Conservation (phyloP, 2,113 vertebrate species). For the Campylorhamphus procurvoides region DNA sequence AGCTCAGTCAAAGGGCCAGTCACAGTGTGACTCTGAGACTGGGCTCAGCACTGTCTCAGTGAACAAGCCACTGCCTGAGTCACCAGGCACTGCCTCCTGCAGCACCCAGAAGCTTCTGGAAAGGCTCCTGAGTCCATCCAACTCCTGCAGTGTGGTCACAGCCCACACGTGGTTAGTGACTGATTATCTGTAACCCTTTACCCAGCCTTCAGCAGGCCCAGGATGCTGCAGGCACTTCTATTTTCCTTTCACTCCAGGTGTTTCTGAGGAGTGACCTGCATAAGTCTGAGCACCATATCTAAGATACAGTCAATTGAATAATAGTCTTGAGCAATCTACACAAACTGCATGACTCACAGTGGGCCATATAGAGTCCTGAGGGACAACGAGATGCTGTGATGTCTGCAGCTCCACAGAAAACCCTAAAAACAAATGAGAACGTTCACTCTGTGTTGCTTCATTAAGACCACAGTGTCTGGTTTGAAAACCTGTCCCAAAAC, state of each 20-base stretch:
- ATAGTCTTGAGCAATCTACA: background rate
- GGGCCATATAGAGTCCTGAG: background rate
- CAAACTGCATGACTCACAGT: background rate
- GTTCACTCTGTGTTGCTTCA: background rate
- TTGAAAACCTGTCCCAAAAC: background rate
- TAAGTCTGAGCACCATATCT: background rate
- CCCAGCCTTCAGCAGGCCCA: background rate
- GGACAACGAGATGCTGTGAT: background rate
- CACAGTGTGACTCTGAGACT: background rate
- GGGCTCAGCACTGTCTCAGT: background rate
- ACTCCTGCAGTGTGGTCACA: background rate
- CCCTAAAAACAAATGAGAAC: background rate
- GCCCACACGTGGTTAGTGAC: background rate
- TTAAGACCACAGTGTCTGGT: background rate
- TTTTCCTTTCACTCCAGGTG: background rate
- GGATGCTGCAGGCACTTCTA: background rate
- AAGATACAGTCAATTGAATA: background rate
- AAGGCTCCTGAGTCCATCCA: background rate
- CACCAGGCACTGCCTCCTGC: background rate
- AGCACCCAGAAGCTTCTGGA: background rate
- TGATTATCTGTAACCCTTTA: rapidly evolving
- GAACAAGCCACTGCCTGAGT: background rate
- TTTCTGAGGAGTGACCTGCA: background rate
- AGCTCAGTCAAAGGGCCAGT: background rate
- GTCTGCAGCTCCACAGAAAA: slow-evolving; percentile 21